phyloP scores from a whole-genome alignment of 2,888 invertebrate species.

The Sinotaia quadrata region DNA sequence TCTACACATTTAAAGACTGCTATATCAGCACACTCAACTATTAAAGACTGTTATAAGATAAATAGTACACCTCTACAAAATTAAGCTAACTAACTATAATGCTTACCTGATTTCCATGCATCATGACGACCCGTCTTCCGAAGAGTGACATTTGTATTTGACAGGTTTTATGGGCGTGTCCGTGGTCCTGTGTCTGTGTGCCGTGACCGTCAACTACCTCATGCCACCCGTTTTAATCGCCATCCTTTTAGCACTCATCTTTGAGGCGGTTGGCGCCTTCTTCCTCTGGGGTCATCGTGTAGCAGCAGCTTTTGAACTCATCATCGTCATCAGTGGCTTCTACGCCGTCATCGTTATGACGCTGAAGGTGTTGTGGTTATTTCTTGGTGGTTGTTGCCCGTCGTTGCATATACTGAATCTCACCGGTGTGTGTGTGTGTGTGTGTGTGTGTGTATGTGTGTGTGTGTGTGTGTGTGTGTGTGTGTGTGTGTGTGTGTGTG shows the following conservation, averaged over 20 bases:
- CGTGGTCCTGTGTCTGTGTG: conserved; percentile 47
- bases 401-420: no score
- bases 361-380: conserved; percentile 43
- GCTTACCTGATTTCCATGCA: no score
- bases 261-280: conserved; percentile 50
- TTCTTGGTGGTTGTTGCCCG: no score
- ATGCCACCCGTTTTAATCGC: conserved; percentile 53
- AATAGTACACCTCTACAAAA: no score
- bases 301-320: conserved; percentile 52
- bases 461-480: no score
- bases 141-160: conserved; percentile 8
- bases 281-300: conserved; percentile 49
- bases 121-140: no score
- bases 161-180: conserved; percentile 49
- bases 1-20: no score
- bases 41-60: no score
- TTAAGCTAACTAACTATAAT: no score
- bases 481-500: no score
- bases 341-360: conserved; percentile 56
- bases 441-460: background rate
- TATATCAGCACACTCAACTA: no score
- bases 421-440: no score
- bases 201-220: conserved; percentile 52
- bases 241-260: conserved; percentile 48
- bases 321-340: conserved; percentile 48